Evolutionary conservation across 2,113 vertebrate genomes (phyloP).

Genomic region (Mus pahari): DNA sequence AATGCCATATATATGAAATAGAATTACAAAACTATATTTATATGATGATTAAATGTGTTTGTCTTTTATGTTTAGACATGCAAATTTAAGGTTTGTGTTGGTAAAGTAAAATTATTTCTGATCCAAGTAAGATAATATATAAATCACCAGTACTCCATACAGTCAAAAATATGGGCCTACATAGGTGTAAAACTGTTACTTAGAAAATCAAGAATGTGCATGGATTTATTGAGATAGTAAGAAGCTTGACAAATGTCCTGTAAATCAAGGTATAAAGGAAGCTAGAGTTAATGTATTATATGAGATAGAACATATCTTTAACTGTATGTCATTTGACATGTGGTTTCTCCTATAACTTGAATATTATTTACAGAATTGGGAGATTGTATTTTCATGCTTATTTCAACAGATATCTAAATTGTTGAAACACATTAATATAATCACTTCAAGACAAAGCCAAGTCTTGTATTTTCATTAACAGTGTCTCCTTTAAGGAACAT

Average conservation of each 20-base stretch:
- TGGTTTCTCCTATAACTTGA: not conserved
- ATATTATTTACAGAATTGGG: not conserved
- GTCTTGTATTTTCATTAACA: not conserved
- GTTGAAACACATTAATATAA: not conserved
- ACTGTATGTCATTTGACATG: not conserved
- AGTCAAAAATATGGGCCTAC: not conserved
- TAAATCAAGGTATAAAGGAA: not conserved
- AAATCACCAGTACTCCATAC: not conserved
- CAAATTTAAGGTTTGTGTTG: not conserved
- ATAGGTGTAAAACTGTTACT: not conserved
- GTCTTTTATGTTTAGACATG: not conserved
- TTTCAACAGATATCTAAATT: not conserved
- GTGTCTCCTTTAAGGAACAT: not conserved
- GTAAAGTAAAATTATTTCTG: not conserved
- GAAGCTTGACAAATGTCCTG: not conserved
- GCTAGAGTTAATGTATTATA: not conserved
- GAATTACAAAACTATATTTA: not conserved
- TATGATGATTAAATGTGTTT: not conserved
- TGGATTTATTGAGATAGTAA: not conserved
- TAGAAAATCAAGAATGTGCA: not conserved
- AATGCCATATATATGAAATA: not conserved
- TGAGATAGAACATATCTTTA: not conserved
- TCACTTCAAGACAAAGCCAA: not conserved
- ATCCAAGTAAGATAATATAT: not conserved
- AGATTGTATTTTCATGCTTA: not conserved